Conservation (phyloP, 2,113 vertebrate genomes). For the Burhinus oedicnemus region DNA sequence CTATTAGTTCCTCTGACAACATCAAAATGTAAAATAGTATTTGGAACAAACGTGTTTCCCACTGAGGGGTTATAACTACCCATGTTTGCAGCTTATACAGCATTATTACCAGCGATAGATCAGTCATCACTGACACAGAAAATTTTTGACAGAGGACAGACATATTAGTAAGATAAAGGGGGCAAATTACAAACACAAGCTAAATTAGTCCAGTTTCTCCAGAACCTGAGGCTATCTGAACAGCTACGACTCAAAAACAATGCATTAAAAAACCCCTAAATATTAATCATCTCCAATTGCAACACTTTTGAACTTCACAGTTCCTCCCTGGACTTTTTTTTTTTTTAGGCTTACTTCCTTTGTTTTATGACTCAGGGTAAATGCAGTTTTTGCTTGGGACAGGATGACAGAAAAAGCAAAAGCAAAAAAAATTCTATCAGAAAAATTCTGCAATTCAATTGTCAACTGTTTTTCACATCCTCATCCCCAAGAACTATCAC, state of each 20-base stretch:
- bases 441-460: not conserved
- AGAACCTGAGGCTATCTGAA: not conserved
- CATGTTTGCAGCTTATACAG: not conserved
- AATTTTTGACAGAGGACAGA: not conserved
- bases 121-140: not conserved
- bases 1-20: not conserved
- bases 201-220: not conserved
- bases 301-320: not conserved
- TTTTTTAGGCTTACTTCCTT: not conserved
- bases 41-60: not conserved
- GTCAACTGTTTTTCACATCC: not conserved
- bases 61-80: not conserved
- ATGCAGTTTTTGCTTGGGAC: not conserved
- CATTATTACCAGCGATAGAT: not conserved
- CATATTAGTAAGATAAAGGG: not conserved
- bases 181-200: not conserved
- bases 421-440: not conserved
- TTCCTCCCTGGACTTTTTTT: not conserved
- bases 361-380: not conserved
- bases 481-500: not conserved
- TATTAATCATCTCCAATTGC: not conserved
- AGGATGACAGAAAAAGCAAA: not conserved
- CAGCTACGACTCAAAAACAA: not conserved
- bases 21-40: not conserved
- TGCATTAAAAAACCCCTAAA: accelerated